Conservation (phyloP, 64 coral and sea anemone species). For the Montipora capricornis region DNA sequence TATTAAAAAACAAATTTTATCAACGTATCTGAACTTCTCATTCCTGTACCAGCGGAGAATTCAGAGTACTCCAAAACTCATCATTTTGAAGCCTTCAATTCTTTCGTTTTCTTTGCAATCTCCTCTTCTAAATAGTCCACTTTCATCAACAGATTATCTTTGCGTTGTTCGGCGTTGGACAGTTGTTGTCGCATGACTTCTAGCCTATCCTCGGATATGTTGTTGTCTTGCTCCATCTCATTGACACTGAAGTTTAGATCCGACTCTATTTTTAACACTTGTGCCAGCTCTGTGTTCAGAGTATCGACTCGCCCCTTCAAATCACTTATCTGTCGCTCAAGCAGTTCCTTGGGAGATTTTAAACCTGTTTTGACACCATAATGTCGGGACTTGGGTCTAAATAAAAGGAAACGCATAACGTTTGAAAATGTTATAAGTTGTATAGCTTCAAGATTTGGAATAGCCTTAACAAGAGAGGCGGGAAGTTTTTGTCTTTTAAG, state of each 20-base stretch:
- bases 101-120: slow-evolving; percentile 70
- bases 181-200: slow-evolving; percentile 71
- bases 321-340: slow-evolving; percentile 80
- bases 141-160: slow-evolving; percentile 76
- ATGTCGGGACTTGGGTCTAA: slow-evolving; percentile 38
- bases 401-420: not conserved
- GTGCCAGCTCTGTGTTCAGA: slow-evolving; percentile 78
- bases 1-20: not conserved
- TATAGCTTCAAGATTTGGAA: too few species aligned
- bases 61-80: not conserved
- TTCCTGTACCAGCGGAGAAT: not conserved
- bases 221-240: slow-evolving; percentile 72
- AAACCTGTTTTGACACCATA: slow-evolving; percentile 18
- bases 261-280: slow-evolving; percentile 82
- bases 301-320: slow-evolving; percentile 74
- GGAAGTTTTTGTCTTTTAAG: too few species aligned
- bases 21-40: not conserved
- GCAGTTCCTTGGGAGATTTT: slow-evolving; percentile 85
- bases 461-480: too few species aligned
- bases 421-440: too few species aligned
- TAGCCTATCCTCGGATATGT: slow-evolving; percentile 68
- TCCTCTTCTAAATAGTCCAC: slow-evolving; percentile 87
- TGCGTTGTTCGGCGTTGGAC: slow-evolving; percentile 67
- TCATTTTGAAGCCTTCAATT: slow-evolving; percentile 39
- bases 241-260: slow-evolving; percentile 66